These are phyloP conservation scores for Cirrhinus mrigala DNA, from an alignment of 2,797 vertebrate genomes.

Conservation along the genomic window DNA sequence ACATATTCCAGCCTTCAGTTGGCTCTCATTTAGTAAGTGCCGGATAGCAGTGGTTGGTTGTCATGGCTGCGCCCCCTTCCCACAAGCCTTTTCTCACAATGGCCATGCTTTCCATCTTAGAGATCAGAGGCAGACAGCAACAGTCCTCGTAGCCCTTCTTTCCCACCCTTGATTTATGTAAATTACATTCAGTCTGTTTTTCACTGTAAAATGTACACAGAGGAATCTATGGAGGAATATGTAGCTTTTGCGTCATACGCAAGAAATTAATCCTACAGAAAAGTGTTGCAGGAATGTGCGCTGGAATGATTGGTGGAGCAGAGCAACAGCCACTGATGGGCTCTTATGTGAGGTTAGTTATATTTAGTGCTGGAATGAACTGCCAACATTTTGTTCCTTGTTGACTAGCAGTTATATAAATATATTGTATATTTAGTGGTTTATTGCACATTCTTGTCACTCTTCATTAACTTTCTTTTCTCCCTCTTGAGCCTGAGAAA, in stretches of 20 bases:
- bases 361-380: conserved; percentile 16
- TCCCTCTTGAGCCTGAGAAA: not conserved
- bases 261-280: conserved; percentile 10
- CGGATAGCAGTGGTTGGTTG: conserved; percentile 69
- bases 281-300: conserved; percentile 28
- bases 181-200: conserved; percentile 36
- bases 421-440: conserved; percentile 18
- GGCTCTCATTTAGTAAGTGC: conserved; percentile 65
- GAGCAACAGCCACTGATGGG: conserved; percentile 4
- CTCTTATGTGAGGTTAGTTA: conserved; percentile 33
- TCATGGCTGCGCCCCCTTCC: conserved; percentile 76
- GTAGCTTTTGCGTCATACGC: conserved; percentile 5
- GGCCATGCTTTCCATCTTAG: conserved; percentile 64
- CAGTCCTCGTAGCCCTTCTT: conserved; percentile 56
- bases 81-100: conserved; percentile 67
- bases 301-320: not conserved
- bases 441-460: conserved; percentile 34
- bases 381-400: not conserved
- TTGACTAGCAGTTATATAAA: conserved; percentile 24
- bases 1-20: conserved; percentile 61
- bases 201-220: conserved; percentile 31
- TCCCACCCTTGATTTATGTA: conserved; percentile 51
- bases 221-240: conserved; percentile 29
- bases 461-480: conserved; percentile 1
- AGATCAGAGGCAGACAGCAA: conserved; percentile 63